Evolutionary conservation across 2,797 vertebrate genomes (phyloP).

Genomic region (Manis crassicaudata): DNA sequence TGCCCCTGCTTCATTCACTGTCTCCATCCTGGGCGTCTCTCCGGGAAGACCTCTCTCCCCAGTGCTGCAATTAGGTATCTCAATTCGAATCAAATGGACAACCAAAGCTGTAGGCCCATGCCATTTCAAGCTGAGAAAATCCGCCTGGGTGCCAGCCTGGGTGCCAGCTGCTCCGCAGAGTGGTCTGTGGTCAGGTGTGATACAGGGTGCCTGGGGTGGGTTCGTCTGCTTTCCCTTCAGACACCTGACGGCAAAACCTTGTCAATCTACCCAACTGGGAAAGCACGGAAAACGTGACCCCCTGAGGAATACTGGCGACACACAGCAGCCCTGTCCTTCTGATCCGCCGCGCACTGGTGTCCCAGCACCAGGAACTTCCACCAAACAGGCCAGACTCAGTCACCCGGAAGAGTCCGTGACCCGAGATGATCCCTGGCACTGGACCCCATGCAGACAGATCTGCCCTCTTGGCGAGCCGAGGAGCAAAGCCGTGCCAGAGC

Average conservation of each 20-base stretch:
- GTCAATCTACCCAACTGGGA: background rate
- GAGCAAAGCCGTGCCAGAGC: background rate
- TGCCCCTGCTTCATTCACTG: background rate
- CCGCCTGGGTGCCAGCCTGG: background rate
- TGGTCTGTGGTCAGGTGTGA: background rate
- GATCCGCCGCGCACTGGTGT: background rate
- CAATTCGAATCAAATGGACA: slow-evolving; percentile 11
- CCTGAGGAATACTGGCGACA: background rate
- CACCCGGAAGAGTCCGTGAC: background rate
- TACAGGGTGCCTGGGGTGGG: background rate
- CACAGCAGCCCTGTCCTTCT: background rate
- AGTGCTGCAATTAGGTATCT: background rate
- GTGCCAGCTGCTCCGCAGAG: background rate
- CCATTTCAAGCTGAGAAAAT: slow-evolving; percentile 38
- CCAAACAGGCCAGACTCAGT: background rate
- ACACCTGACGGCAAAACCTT: background rate
- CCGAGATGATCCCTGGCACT: rapidly evolving
- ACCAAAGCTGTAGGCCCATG: background rate
- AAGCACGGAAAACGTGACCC: background rate
- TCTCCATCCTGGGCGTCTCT: background rate
- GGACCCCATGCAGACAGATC: rapidly evolving
- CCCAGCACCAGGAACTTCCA: background rate
- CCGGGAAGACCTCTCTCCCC: background rate
- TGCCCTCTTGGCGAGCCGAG: background rate
- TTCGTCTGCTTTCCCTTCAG: background rate